These are phyloP conservation scores for Platalea minor DNA, from an alignment of 2,797 vertebrate species.

Conservation along the genomic window DNA sequence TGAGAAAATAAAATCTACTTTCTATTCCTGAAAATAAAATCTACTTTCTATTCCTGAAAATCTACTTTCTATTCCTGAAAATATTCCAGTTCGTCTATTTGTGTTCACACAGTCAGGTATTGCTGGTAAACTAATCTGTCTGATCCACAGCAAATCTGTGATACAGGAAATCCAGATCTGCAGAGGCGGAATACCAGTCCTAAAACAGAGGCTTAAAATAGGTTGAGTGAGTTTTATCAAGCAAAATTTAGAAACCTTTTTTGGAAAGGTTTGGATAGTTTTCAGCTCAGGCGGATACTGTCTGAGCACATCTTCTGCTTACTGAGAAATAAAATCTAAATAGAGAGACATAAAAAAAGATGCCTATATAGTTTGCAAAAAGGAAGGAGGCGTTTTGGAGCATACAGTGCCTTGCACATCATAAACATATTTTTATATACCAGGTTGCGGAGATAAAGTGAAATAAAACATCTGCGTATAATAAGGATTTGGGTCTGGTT, in stretches of 20 bases:
- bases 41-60: background rate
- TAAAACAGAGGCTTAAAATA: background rate
- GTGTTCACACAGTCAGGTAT: background rate
- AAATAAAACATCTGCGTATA: constrained; percentile 11
- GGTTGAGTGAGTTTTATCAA: background rate
- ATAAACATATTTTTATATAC: background rate
- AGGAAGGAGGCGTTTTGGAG: background rate
- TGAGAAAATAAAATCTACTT: background rate
- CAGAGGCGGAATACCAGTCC: background rate
- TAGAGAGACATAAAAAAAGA: background rate
- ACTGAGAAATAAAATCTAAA: background rate
- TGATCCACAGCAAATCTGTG: background rate
- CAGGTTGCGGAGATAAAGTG: background rate
- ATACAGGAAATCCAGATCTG: background rate
- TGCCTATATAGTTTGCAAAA: background rate
- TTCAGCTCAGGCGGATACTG: background rate
- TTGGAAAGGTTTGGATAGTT: background rate
- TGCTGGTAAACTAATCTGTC: constrained; percentile 6
- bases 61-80: background rate
- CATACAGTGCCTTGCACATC: background rate
- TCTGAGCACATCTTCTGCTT: background rate
- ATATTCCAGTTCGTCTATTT: background rate
- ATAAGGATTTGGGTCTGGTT: background rate
- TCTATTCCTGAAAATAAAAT: background rate
- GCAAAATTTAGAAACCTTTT: background rate